Percentiles rank a stretch among this genome's conserved stretches.
phyloP scores from a whole-genome alignment of 2,797 vertebrate species.

The Amazona finschi region DNA sequence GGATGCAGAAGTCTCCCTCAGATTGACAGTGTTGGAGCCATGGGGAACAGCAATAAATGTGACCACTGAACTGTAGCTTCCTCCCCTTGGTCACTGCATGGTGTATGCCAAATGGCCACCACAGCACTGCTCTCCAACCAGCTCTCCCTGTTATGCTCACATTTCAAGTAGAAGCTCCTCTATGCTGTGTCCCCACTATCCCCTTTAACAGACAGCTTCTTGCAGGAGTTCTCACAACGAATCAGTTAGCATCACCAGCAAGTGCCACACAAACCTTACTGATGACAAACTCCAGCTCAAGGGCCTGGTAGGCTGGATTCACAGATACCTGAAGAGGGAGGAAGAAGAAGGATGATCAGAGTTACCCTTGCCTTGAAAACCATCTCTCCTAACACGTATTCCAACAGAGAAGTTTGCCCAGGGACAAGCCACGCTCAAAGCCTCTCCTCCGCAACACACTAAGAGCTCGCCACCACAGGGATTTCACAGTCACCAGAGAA shows the following conservation, averaged over 20 bases:
- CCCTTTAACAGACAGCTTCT: neutral
- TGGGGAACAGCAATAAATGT: neutral
- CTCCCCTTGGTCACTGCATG: neutral
- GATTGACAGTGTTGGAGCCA: neutral
- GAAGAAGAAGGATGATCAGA: neutral
- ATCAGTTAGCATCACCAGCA: neutral
- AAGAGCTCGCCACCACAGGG: neutral
- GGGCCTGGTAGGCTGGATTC: slow-evolving; percentile 90
- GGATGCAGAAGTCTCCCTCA: neutral
- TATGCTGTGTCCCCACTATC: neutral
- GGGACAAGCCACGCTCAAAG: neutral
- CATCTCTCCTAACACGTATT: neutral
- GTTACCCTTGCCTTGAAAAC: neutral
- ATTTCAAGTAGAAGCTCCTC: neutral
- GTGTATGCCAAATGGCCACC: neutral
- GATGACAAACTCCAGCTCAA: slow-evolving; percentile 84
- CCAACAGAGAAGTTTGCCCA: neutral
- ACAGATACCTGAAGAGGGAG: slow-evolving; percentile 81
- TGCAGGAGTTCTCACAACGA: neutral
- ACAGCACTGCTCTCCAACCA: neutral
- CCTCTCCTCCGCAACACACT: neutral
- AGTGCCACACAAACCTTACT: slow-evolving; percentile 76
- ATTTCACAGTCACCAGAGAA: neutral
- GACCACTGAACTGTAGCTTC: neutral
- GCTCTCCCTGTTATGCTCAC: neutral